Percentiles rank a stretch among this genome's conserved stretches.
phyloP scores from a whole-genome alignment of 2,113 vertebrate species.

The Eolophus roseicapilla region DNA sequence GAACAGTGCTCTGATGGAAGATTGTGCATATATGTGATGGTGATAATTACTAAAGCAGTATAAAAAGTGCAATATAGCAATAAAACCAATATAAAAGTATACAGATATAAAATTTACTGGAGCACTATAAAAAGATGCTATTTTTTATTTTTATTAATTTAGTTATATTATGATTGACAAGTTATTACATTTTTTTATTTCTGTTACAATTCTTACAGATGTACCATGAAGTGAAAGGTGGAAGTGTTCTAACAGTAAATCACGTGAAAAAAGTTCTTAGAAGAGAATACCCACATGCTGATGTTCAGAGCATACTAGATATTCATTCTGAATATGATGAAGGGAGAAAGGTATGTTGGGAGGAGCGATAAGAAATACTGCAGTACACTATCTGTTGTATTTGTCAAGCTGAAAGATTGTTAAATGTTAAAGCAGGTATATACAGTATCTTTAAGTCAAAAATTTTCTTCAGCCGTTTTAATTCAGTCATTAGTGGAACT shows the following conservation, averaged over 20 bases:
- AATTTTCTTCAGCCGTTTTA: background rate
- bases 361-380: background rate
- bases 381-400: background rate
- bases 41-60: background rate
- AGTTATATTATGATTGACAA: background rate
- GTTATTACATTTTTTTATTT: background rate
- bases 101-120: background rate
- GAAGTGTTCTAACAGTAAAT: constrained; percentile 77
- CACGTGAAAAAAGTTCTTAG: constrained; percentile 80
- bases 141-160: background rate
- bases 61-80: background rate
- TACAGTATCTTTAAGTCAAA: background rate
- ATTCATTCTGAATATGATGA: constrained; percentile 82
- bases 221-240: constrained; percentile 78
- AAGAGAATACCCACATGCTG: constrained; percentile 81
- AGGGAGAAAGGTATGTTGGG: constrained; percentile 81
- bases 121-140: background rate
- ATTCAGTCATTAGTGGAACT: background rate
- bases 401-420: background rate
- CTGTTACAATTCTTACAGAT: constrained; percentile 77
- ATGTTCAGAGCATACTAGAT: constrained; percentile 80
- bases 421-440: background rate
- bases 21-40: background rate
- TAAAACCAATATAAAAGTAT: background rate
- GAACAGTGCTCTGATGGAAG: background rate